Conservation (phyloP, 2,113 vertebrate species). For the Ailuropoda melanoleuca region DNA sequence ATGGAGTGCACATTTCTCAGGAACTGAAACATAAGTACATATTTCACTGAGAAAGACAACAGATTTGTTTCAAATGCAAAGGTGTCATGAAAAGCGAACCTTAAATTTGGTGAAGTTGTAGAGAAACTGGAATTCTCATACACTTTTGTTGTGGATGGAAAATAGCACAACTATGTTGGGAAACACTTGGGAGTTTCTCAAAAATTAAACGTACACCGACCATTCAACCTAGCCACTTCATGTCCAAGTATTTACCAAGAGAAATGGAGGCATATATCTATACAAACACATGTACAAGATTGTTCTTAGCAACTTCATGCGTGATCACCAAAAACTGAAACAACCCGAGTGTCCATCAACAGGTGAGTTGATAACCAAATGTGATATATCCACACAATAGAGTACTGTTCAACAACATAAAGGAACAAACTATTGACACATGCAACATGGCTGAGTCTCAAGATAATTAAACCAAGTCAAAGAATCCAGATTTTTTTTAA, state of each 20-base stretch:
- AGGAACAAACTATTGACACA: not conserved
- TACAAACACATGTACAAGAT: not conserved
- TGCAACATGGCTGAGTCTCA: not conserved
- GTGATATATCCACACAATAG: not conserved
- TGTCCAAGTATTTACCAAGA: constrained; percentile 31
- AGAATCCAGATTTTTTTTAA: not conserved
- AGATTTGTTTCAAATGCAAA: not conserved
- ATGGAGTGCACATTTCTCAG: not conserved
- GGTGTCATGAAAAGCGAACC: not conserved
- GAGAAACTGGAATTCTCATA: not conserved
- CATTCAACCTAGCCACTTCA: not conserved
- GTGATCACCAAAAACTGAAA: not conserved
- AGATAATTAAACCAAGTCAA: not conserved
- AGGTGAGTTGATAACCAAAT: not conserved
- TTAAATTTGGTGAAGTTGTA: not conserved
- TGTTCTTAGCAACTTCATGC: not conserved
- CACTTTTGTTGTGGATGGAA: not conserved
- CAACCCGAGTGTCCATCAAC: not conserved
- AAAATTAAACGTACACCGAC: not conserved
- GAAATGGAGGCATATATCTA: not conserved
- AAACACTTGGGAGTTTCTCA: not conserved
- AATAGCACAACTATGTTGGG: not conserved
- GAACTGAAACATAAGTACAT: not conserved
- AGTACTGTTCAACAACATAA: not conserved
- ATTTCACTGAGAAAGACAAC: constrained; percentile 5